Evolutionary conservation across 2,888 invertebrate species (phyloP).

Genomic region (Nomada flava): DNA sequence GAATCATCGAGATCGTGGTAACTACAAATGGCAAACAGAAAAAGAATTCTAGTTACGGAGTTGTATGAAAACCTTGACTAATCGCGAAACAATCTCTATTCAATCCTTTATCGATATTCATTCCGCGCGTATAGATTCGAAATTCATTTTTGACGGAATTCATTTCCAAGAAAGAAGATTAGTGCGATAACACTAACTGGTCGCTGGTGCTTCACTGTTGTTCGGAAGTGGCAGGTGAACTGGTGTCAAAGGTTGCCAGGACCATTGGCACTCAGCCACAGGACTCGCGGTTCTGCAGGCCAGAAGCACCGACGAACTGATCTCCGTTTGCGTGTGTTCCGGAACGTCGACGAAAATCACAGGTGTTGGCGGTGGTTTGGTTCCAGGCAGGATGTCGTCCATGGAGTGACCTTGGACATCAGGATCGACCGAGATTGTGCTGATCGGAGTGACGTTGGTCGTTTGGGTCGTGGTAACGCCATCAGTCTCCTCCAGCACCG

Average conservation of each 20-base stretch:
- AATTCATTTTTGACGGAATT: neutral
- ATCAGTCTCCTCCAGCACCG: slow-evolving; percentile 66
- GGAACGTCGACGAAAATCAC: slow-evolving; percentile 79
- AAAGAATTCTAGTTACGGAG: slow-evolving; percentile 6
- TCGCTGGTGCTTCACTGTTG: slow-evolving; percentile 70
- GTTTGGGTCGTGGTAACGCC: slow-evolving; percentile 47
- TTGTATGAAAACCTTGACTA: neutral
- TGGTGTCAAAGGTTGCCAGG: slow-evolving; percentile 81
- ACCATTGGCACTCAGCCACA: slow-evolving; percentile 82
- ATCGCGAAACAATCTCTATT: neutral
- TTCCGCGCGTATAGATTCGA: neutral
- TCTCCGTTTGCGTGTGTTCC: slow-evolving; percentile 76
- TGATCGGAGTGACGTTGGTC: slow-evolving; percentile 51
- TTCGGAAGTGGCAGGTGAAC: slow-evolving; percentile 79
- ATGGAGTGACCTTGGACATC: slow-evolving; percentile 73
- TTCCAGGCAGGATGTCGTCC: slow-evolving; percentile 76
- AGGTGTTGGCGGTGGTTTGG: slow-evolving; percentile 64
- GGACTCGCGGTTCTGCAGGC: slow-evolving; percentile 79
- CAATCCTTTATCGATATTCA: neutral
- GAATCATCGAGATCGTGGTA: slow-evolving; percentile 67
- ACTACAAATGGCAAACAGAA: slow-evolving; percentile 63
- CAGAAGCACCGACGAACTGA: slow-evolving; percentile 79
- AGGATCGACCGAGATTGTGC: slow-evolving; percentile 48
- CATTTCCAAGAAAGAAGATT: neutral
- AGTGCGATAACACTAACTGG: slow-evolving; percentile 50